Evolutionary conservation across 1,140 invertebrate genomes (phyloP).

Genomic region (Dendrolimus kikuchii): DNA sequence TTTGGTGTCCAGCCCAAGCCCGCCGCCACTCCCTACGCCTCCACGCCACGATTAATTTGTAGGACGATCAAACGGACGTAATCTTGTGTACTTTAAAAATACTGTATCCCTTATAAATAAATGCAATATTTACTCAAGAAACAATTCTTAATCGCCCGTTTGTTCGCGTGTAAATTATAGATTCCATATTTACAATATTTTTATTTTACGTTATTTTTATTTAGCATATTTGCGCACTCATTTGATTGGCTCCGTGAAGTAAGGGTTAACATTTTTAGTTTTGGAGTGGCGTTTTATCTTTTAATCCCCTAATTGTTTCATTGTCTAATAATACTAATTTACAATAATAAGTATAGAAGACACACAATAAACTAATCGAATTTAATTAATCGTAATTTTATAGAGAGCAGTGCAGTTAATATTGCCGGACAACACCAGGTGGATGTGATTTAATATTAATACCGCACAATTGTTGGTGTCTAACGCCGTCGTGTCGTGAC

Average conservation of each 20-base stretch:
- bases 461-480: slow-evolving; percentile 2
- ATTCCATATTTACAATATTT: slow-evolving; percentile 13
- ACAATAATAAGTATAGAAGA: slow-evolving; percentile 4
- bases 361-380: slow-evolving; percentile 13
- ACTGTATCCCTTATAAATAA: neutral
- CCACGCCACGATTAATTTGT: slow-evolving; percentile 10
- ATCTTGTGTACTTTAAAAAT: slow-evolving; percentile 1
- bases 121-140: neutral
- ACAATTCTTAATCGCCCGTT: slow-evolving; percentile 1
- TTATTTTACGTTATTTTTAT: slow-evolving; percentile 18
- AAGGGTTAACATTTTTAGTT: slow-evolving; percentile 20
- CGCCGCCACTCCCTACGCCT: slow-evolving; percentile 13
- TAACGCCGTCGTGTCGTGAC: no score
- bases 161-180: slow-evolving; percentile 14
- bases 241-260: slow-evolving; percentile 22
- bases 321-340: slow-evolving; percentile 18
- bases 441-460: slow-evolving; percentile 14
- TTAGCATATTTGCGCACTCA: slow-evolving; percentile 26
- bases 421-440: slow-evolving; percentile 15
- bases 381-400: slow-evolving; percentile 24
- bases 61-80: slow-evolving; percentile 16
- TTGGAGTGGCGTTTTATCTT: slow-evolving; percentile 27
- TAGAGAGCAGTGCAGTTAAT: slow-evolving; percentile 27
- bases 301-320: slow-evolving; percentile 16
- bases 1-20: slow-evolving; percentile 11